phyloP scores from a whole-genome alignment of 23 tunicate species.

The Aplidium turbinatum region DNA sequence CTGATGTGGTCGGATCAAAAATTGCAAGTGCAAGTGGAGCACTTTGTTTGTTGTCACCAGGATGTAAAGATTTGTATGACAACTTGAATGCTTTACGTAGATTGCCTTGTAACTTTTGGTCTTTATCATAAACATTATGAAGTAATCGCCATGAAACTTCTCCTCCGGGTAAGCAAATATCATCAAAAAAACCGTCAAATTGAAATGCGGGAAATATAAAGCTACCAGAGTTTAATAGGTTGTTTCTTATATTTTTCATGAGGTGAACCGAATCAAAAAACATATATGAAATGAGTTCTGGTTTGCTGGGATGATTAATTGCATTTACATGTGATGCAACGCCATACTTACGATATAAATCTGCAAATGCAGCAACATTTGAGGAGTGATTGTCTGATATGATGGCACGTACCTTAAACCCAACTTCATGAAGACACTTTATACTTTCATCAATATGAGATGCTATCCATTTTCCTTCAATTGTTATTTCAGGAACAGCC shows the following conservation, averaged over 20 bases:
- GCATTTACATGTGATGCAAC: background rate
- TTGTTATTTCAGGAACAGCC: background rate
- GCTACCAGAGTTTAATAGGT: background rate
- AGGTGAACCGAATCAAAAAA: constrained; percentile 23
- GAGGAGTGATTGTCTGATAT: constrained; percentile 10
- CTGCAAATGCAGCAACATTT: constrained; percentile 13
- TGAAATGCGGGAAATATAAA: background rate
- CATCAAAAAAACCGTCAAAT: constrained; percentile 6
- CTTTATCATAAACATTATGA: constrained; percentile 18
- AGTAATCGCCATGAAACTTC: constrained; percentile 4
- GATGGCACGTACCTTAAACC: constrained; percentile 14
- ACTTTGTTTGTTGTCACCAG: constrained; percentile 9
- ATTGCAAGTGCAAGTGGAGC: constrained; percentile 2
- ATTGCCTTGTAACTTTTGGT: constrained; percentile 4
- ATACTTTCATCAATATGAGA: background rate
- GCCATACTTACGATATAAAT: background rate
- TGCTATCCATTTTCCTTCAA: constrained; percentile 1
- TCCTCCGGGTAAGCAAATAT: background rate
- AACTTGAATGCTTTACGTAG: constrained; percentile 12
- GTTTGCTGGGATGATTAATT: background rate
- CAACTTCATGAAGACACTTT: constrained; percentile 1
- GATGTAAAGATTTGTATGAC: constrained; percentile 9
- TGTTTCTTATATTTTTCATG: constrained; percentile 2
- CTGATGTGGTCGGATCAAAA: constrained; percentile 11
- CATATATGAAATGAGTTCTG: background rate